Base-by-base conservation (phyloP, 2,113 vertebrate genomes). In the Lepisosteus oculatus region DNA sequence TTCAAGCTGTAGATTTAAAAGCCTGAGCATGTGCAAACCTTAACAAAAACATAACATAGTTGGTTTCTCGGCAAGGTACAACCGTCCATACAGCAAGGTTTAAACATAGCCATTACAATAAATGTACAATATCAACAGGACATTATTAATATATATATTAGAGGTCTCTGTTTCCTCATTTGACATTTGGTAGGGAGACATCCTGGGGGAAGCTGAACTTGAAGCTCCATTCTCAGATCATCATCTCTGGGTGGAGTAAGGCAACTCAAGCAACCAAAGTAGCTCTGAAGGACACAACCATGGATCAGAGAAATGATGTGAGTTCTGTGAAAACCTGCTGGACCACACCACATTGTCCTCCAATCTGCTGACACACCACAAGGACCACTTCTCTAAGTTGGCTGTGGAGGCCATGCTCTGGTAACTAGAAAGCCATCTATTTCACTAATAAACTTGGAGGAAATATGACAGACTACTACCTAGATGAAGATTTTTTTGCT, bases 181-280 rank as follows among this genome's bases (percentile, higher is more conserved):
- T 29, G 29, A 29, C 29, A 29, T 29, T 29, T 29, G 29, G 29
- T 29, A 29, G 29, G 29, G 0, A 29, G 29, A 29, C 29, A 29
- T 29, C 29, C 29, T 29, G 29, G 29, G 29, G 97, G 97, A 99
- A 85, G 97, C 97, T 8, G 97, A 99, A 86, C 83, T 94, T 86
- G 85, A 99, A 99, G 91, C 96, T 99, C 71, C 97, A 99, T 80
- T 97, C 97, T 45, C 97, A 99, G 85, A 99, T 94, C 74, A 97
- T 99, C 84, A 96, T 99, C 79, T 78, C 95, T 0, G 97, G 97
- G 67, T 99, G 97, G 97, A 96, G 97, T 87, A 95, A 96, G 86
- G 95, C 97, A 3, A 98, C 97, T 0, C 94, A 95, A 80, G 91
- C 79, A 3, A 95, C 97, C 56, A 91, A 96, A 62, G 93, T 98